Percentiles rank a stretch among this genome's conserved stretches.
These are phyloP conservation scores for Plebejus argus DNA, from an alignment of 2,888 invertebrate genomes.

Conservation along the genomic window DNA sequence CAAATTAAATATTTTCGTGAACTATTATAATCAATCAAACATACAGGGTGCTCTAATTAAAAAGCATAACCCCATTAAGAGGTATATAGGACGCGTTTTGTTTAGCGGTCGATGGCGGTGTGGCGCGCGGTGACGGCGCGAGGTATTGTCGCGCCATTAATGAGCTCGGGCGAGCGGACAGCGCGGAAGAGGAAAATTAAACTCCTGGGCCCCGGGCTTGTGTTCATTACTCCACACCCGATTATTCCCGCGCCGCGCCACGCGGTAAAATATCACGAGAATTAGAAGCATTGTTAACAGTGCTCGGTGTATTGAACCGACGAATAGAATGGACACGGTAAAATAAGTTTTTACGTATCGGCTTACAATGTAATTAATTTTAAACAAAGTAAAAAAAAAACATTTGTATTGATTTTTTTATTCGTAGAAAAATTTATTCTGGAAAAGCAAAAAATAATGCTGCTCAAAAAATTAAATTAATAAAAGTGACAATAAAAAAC, in stretches of 20 bases:
- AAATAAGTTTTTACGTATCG: background rate
- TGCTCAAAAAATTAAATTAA: background rate
- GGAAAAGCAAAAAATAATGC: no score
- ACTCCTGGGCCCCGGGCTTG: constrained; percentile 75
- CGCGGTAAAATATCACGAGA: constrained; percentile 57
- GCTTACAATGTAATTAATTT: background rate
- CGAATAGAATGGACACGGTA: background rate
- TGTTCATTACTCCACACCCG: constrained; percentile 74
- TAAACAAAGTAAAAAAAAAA: background rate
- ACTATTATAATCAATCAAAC: background rate
- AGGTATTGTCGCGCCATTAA: constrained; percentile 74
- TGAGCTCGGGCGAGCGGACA: constrained; percentile 67
- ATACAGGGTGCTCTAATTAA: constrained; percentile 13
- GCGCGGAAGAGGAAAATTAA: constrained; percentile 81
- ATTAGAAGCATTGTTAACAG: constrained; percentile 41
- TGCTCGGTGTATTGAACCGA: constrained; percentile 24
- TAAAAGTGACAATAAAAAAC: background rate
- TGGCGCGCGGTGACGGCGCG: constrained; percentile 62
- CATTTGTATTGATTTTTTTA: no score
- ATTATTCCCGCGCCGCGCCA: constrained; percentile 64
- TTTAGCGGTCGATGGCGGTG: constrained; percentile 50
- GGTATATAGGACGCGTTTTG: constrained; percentile 48
- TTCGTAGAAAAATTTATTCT: no score
- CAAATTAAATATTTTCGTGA: background rate
- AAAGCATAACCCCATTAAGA: constrained; percentile 29